A percentile compares a stretch with the other conserved stretches of the same genome.
These are phyloP conservation scores for Listrodromus nycthemerus DNA, from an alignment of 2,888 invertebrate species.

Conservation along the genomic window DNA sequence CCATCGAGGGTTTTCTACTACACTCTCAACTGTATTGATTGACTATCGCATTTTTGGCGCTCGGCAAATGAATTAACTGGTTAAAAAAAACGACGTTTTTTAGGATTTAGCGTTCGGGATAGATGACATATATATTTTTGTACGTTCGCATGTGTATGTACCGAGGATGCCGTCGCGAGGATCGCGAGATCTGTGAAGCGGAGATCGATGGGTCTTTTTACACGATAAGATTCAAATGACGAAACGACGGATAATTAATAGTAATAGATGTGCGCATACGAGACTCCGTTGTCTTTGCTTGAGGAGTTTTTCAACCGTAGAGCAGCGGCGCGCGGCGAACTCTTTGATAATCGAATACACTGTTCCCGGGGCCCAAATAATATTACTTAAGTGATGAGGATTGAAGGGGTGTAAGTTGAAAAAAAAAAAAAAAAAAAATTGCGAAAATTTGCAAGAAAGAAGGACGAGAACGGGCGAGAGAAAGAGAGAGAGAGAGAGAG, in stretches of 20 bases:
- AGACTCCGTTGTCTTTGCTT: conserved; percentile 51
- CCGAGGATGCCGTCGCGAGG: conserved; percentile 68
- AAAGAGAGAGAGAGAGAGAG: conserved; percentile 54
- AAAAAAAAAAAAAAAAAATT: conserved; percentile 61
- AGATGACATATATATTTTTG: conserved; percentile 84
- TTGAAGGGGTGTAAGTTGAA: conserved; percentile 56
- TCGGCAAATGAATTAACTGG: conserved; percentile 74
- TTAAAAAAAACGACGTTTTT: conserved; percentile 78
- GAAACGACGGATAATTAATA: conserved; percentile 56
- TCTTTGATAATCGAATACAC: conserved; percentile 77
- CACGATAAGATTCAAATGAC: conserved; percentile 54
- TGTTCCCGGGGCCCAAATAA: conserved; percentile 84
- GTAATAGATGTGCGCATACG: conserved; percentile 29
- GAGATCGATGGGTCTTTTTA: background rate
- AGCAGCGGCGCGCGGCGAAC: conserved; percentile 72
- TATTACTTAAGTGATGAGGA: conserved; percentile 75
- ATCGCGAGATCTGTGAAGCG: conserved; percentile 8
- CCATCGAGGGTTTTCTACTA: conserved; percentile 67
- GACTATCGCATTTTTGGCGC: conserved; percentile 72
- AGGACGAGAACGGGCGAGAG: conserved; percentile 48
- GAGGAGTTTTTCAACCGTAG: conserved; percentile 59
- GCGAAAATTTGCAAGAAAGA: conserved; percentile 40
- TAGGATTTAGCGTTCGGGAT: conserved; percentile 82
- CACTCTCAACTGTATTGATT: conserved; percentile 64
- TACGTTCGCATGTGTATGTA: conserved; percentile 81